These are phyloP conservation scores for Petrocephalus microphthalmus DNA, from an alignment of 2,113 vertebrate genomes.

Conservation along the genomic window DNA sequence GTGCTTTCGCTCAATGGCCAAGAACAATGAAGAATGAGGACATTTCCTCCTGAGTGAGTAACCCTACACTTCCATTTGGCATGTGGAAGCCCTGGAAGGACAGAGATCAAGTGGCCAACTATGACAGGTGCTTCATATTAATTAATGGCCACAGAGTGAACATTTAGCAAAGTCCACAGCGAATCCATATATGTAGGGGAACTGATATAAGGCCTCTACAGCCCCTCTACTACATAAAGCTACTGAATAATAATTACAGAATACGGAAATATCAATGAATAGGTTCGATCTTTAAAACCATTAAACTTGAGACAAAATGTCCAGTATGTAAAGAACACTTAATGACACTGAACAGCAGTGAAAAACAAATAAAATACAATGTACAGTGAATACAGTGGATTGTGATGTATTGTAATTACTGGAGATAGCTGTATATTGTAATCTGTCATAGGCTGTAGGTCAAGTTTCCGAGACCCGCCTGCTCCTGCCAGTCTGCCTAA, in stretches of 20 bases:
- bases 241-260: neutral
- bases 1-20: neutral
- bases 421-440: neutral
- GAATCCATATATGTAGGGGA: neutral
- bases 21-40: conserved; percentile 7
- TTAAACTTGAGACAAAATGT: neutral
- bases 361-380: neutral
- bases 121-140: neutral
- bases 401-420: neutral
- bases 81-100: neutral
- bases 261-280: neutral
- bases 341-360: neutral
- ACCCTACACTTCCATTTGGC: neutral
- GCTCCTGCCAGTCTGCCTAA: neutral
- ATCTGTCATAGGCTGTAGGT: neutral
- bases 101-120: neutral
- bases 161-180: neutral
- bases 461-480: neutral
- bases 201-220: neutral
- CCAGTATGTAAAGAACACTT: neutral
- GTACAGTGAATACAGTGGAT: neutral
- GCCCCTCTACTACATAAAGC: neutral
- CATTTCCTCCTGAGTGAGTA: neutral
- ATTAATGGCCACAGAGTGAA: neutral
- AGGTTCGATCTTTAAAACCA: neutral